Conservation (phyloP, 2,888 invertebrate genomes). For the Vannuccia rotundouncinata region DNA sequence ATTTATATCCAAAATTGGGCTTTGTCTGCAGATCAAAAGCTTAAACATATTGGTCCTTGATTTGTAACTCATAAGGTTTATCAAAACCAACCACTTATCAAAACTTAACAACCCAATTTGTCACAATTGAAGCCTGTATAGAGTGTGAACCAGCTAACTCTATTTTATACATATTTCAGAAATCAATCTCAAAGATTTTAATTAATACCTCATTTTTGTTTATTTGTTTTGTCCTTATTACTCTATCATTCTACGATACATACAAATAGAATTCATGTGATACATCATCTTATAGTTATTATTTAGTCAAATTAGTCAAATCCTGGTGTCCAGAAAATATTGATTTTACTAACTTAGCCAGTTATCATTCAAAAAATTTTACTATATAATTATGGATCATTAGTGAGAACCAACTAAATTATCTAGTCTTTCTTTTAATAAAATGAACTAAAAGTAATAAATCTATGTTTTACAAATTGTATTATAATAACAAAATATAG, state of each 20-base stretch:
- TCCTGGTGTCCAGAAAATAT: slow-evolving; percentile 15
- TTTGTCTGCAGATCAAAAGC: no score
- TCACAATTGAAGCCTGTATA: slow-evolving; percentile 17
- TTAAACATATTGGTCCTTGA: no score
- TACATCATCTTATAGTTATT: slow-evolving; percentile 19
- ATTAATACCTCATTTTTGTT: neutral
- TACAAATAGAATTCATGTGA: neutral
- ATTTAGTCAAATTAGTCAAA: no score
- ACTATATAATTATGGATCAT: slow-evolving; percentile 11
- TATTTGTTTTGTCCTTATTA: neutral
- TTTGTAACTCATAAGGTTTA: no score
- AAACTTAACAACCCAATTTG: no score
- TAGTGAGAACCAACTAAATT: neutral
- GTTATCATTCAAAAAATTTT: slow-evolving; percentile 5
- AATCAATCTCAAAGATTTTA: slow-evolving; percentile 12
- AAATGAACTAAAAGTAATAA: neutral
- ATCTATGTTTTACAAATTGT: neutral
- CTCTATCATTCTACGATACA: slow-evolving; percentile 19
- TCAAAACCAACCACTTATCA: no score
- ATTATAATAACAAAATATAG: neutral
- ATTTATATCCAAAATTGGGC: no score
- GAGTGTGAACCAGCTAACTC: neutral
- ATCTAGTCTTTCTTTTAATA: neutral
- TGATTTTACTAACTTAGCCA: slow-evolving; percentile 12
- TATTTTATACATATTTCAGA: neutral